Conservation (phyloP, 1,140 invertebrate species). For the Drosophila grimshawi region DNA sequence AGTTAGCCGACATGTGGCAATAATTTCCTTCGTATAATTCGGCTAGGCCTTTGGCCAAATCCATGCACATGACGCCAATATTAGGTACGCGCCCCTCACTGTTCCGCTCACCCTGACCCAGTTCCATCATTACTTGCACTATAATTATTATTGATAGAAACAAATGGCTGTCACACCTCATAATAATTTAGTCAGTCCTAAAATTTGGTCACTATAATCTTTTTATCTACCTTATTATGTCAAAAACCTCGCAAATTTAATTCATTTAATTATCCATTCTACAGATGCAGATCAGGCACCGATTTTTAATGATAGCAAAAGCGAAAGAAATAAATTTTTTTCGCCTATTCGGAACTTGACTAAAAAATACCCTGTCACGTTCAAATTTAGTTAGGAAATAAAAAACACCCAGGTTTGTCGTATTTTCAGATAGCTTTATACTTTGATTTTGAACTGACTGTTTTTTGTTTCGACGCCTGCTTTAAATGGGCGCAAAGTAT, state of each 20-base stretch:
- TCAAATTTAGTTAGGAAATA: not conserved
- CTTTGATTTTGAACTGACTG: not conserved
- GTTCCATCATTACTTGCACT: not conserved
- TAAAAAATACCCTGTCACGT: not conserved
- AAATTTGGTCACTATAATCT: no score
- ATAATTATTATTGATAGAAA: not conserved
- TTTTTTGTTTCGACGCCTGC: not conserved
- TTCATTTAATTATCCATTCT: no score
- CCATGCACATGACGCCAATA: slow-evolving; percentile 58
- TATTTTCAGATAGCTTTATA: no score
- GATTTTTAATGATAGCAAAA: not conserved
- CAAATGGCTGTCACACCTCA: no score
- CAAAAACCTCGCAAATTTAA: no score
- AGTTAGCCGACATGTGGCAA: slow-evolving; percentile 43
- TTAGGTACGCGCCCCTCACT: not conserved
- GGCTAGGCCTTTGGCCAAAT: slow-evolving; percentile 25
- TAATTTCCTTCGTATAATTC: slow-evolving; percentile 4
- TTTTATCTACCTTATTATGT: not conserved
- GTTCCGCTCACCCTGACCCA: not conserved
- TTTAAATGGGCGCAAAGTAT: not conserved
- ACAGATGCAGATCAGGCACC: not conserved
- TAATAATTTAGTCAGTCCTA: no score
- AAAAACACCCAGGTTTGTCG: not conserved
- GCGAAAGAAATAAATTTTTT: not conserved
- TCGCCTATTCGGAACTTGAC: not conserved